Evolutionary conservation across 2,113 vertebrate species (phyloP).

Genomic region (Platichthys flesus): DNA sequence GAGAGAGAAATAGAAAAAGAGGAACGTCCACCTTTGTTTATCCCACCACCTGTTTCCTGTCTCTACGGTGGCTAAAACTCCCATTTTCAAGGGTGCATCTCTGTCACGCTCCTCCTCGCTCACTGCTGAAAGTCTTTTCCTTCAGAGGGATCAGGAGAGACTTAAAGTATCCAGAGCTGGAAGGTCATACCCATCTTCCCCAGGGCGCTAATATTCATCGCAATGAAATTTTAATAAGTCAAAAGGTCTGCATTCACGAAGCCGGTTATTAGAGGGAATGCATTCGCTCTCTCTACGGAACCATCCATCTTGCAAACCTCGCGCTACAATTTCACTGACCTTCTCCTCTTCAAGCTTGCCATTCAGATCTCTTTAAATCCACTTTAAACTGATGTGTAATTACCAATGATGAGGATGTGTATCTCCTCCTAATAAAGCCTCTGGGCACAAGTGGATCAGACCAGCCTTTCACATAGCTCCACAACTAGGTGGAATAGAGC

Average conservation of each 20-base stretch:
- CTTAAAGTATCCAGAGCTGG: constrained; percentile 20
- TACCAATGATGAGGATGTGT: not conserved
- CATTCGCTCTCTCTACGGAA: not conserved
- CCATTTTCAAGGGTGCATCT: constrained; percentile 24
- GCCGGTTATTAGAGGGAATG: constrained; percentile 19
- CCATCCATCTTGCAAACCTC: constrained; percentile 22
- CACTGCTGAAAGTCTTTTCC: constrained; percentile 7
- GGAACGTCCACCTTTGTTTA: constrained; percentile 16
- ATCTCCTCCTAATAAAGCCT: not conserved
- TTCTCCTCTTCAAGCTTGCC: not conserved
- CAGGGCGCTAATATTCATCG: constrained; percentile 4
- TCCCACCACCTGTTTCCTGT: constrained; percentile 25
- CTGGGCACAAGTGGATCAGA: constrained; percentile 6
- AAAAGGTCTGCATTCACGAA: constrained; percentile 26
- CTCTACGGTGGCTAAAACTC: constrained; percentile 47
- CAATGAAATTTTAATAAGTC: constrained; percentile 43
- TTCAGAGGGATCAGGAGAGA: constrained; percentile 29
- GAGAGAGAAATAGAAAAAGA: not conserved
- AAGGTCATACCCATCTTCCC: constrained; percentile 25
- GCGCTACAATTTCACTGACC: constrained; percentile 10
- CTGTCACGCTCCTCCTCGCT: constrained; percentile 46
- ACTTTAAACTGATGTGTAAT: constrained; percentile 16
- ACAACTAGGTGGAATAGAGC: not conserved
- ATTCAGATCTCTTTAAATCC: constrained; percentile 16
- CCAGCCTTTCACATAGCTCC: constrained; percentile 10